Conservation (phyloP, 1,140 invertebrate genomes). For the Bombus ignitus region DNA sequence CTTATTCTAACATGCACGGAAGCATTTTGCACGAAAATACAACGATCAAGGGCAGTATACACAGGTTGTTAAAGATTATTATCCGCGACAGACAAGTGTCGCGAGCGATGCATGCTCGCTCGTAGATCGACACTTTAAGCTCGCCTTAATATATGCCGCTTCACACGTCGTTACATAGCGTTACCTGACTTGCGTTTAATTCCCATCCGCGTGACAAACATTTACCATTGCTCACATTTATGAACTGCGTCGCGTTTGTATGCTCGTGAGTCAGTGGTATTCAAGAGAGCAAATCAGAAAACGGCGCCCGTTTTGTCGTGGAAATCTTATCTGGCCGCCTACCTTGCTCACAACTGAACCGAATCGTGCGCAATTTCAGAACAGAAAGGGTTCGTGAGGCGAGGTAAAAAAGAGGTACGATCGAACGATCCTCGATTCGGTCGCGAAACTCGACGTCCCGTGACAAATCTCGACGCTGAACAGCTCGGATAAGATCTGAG, state of each 20-base stretch:
- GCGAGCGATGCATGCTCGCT: not conserved
- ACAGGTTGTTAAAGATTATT: not conserved
- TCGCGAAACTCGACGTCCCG: not conserved
- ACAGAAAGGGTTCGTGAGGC: not conserved
- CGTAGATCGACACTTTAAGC: not conserved
- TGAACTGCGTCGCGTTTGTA: not conserved
- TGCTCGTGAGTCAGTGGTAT: not conserved
- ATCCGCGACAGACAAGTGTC: not conserved
- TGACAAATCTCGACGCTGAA: conserved; percentile 29
- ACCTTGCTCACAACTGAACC: no score
- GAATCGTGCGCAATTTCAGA: not conserved
- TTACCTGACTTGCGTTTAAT: conserved; percentile 10
- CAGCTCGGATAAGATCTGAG: conserved; percentile 31
- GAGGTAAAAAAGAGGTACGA: not conserved
- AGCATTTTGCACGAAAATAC: not conserved
- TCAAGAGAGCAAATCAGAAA: not conserved
- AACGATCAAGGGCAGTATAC: not conserved
- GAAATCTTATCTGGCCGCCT: no score
- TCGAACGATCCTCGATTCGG: not conserved
- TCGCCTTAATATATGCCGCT: conserved; percentile 23
- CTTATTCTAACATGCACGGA: not conserved
- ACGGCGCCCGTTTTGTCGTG: not conserved
- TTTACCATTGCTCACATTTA: conserved; percentile 1
- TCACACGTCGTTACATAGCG: not conserved
- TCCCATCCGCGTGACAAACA: not conserved